A percentile compares a stretch with the other conserved stretches of the same genome.
Conservation (phyloP, 2,797 vertebrate genomes). For the Dryobates pubescens region DNA sequence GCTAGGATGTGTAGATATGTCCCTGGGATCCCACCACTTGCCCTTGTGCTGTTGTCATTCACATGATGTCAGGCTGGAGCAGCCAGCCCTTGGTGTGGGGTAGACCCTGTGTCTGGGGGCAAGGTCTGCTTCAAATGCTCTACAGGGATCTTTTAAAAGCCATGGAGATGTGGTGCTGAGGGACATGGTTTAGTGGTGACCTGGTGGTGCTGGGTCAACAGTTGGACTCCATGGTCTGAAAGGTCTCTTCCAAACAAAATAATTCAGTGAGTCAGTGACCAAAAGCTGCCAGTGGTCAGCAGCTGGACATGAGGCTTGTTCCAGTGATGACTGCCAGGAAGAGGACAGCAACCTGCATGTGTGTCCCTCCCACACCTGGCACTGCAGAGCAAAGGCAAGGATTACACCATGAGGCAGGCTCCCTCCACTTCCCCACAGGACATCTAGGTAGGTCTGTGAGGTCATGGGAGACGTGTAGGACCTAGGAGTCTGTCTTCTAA, state of each 20-base stretch:
- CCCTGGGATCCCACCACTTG: not conserved
- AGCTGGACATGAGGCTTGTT: not conserved
- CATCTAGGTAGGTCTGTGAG: not conserved
- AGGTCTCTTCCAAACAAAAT: no score
- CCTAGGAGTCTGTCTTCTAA: not conserved
- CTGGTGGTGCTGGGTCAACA: no score
- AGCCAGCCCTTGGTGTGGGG: not conserved
- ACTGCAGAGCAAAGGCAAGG: not conserved
- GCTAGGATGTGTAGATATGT: no score
- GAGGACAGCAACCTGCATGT: not conserved
- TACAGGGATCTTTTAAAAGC: not conserved
- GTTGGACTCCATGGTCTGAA: no score
- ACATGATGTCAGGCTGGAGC: not conserved
- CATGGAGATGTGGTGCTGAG: no score
- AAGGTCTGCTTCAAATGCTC: not conserved
- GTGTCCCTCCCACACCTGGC: not conserved
- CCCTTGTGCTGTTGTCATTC: not conserved
- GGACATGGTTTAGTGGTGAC: no score
- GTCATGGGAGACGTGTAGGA: not conserved
- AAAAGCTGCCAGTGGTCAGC: not conserved
- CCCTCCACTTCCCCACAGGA: not conserved
- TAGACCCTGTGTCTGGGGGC: not conserved
- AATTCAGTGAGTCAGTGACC: no score
- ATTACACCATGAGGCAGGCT: not conserved
- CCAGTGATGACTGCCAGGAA: accelerated